Evolutionary conservation across 2,113 vertebrate genomes (phyloP), one percentile per base, ranked within the genome.

Genomic region (Tetrao urogallus): DNA sequence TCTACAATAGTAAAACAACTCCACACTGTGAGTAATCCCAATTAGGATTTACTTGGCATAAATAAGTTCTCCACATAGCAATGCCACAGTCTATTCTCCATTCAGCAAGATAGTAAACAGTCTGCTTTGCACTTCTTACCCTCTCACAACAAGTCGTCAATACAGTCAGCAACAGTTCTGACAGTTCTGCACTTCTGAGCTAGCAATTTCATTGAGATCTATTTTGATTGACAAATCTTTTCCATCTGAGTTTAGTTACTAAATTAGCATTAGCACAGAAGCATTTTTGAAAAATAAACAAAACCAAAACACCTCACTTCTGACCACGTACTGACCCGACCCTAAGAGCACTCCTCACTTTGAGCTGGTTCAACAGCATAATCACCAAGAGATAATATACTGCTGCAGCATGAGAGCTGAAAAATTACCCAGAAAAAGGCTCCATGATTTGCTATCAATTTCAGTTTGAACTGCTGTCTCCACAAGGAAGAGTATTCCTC

Each of bases 1-100:
- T 88, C 75, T 45, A 63, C n/a, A 82, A 50, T 61, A 89, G 79
- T 69, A 94, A 75, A 85, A 58, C 27, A 91, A 77, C 36, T 73
- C 54, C 28, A 10, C 61, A 88, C 30, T 73, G 24, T 6, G 4
- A 76, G 56, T 58, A 88, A 88, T 77, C 24, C 79, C 79, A 80
- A 86, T 70, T 63, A 70, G n/a, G 10, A 18, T 82, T 91, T 91
- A 66, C 52, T 54, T 82, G 75, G 30, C 79, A 80, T 67, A 92
- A 79, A 65, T 63, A 85, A 73, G 67, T 82, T 94, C 67, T 91
- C 48, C 88, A 73, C 12, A 80, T 32, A 28, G 66, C 30, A 45
- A 80, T 48, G 58, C 40, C 56, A 76, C 2, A 1, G 36, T 40
- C 56, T 73, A 28, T 19, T 69, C 38, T 64, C 22, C 54, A 43